Conservation (phyloP, 2,113 vertebrate species). For the Lanius collurio region DNA sequence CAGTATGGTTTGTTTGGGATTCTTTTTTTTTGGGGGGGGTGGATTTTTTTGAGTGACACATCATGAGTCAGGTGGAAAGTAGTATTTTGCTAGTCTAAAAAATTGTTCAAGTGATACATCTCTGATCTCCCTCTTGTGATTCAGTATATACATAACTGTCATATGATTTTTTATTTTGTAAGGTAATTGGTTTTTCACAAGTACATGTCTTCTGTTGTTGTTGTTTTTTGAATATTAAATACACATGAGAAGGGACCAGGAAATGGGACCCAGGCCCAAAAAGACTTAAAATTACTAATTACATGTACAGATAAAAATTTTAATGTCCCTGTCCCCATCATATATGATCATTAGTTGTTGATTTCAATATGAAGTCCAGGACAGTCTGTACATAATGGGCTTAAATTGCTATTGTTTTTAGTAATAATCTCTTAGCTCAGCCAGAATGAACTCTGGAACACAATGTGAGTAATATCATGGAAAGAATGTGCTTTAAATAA, state of each 20-base stretch:
- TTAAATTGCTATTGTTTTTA: not conserved
- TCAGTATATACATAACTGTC: conserved; percentile 22
- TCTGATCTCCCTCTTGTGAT: conserved; percentile 3
- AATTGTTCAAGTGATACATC: not conserved
- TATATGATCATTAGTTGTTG: not conserved
- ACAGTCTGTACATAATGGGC: not conserved
- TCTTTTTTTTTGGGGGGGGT: not conserved
- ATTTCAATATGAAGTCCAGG: not conserved
- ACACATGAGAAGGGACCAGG: not conserved
- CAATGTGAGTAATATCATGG: not conserved
- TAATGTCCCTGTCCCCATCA: not conserved
- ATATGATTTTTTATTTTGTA: not conserved
- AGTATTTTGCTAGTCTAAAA: not conserved
- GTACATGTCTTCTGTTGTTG: not conserved
- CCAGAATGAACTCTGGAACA: not conserved
- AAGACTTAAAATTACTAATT: not conserved
- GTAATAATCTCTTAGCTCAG: not conserved
- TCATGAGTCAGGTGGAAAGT: conserved; percentile 16
- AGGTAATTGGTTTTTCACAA: not conserved
- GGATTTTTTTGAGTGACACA: not conserved
- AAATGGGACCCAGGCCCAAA: not conserved
- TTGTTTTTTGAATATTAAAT: not conserved
- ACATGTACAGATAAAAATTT: not conserved
- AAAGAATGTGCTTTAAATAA: conserved; percentile 3
- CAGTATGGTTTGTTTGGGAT: not conserved